Evolutionary conservation across 2,888 invertebrate species (phyloP).

Genomic region (Acronicta psi): DNA sequence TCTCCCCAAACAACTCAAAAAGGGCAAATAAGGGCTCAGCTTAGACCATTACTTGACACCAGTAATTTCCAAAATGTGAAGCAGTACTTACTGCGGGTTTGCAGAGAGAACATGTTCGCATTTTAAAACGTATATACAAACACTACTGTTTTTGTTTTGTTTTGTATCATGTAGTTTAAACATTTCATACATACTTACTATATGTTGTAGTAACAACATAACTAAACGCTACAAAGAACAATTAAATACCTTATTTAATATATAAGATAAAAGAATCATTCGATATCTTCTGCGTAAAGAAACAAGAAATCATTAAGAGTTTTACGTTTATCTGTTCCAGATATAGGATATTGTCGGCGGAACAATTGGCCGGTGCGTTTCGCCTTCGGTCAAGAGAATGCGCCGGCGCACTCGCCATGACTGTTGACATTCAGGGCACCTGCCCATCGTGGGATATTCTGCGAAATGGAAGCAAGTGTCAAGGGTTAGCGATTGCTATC

Average conservation of each 20-base stretch:
- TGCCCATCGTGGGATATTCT: conserved; percentile 50
- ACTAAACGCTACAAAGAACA: background rate
- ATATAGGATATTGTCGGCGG: conserved; percentile 23
- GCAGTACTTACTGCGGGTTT: no score
- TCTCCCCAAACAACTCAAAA: no score
- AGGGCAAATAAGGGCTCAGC: no score
- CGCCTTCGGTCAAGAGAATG: conserved; percentile 48
- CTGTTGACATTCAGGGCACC: conserved; percentile 59
- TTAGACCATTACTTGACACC: no score
- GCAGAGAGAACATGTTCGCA: no score
- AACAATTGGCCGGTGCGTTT: conserved; percentile 41
- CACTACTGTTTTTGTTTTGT: no score
- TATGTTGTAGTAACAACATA: background rate
- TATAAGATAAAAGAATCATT: conserved; percentile 8
- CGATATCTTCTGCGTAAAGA: conserved; percentile 7
- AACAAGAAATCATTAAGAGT: conserved; percentile 8
- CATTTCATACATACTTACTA: background rate
- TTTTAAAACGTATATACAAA: no score
- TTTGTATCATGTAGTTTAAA: no score
- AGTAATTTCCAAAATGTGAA: no score
- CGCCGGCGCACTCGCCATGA: conserved; percentile 49
- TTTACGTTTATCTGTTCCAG: conserved; percentile 21
- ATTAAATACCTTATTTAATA: conserved; percentile 27
- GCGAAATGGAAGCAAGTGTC: conserved; percentile 39
- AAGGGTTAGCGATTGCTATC: conserved; percentile 37